Evolutionary conservation across 2,113 vertebrate species (phyloP).

Genomic region (Xiphophorus hellerii): DNA sequence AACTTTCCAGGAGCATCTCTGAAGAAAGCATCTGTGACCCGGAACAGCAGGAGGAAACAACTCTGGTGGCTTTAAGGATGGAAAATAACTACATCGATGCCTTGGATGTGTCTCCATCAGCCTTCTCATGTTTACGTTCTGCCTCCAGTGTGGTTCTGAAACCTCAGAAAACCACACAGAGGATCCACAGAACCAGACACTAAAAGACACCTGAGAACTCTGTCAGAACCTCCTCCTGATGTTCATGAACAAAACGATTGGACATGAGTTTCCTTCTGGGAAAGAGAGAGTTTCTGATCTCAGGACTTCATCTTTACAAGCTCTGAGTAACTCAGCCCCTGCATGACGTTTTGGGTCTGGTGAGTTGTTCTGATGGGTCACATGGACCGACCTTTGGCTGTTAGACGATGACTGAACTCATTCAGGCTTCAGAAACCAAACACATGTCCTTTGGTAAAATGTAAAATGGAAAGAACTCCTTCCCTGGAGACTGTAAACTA

Average conservation of each 20-base stretch:
- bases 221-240: neutral
- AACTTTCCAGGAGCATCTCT: constrained; percentile 80
- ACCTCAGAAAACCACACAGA: constrained; percentile 84
- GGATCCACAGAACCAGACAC: neutral
- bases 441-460: constrained; percentile 24
- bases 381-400: constrained; percentile 1
- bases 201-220: neutral
- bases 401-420: constrained; percentile 25
- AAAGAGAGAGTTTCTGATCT: constrained; percentile 1
- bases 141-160: constrained; percentile 90
- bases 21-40: constrained; percentile 87
- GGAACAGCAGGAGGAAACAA: constrained; percentile 78
- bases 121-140: constrained; percentile 91
- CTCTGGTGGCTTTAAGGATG: constrained; percentile 87
- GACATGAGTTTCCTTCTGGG: neutral
- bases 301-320: neutral
- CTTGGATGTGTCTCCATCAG: constrained; percentile 83
- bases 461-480: constrained; percentile 48
- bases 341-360: constrained; percentile 11
- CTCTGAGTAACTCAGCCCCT: neutral
- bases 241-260: neutral
- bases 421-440: constrained; percentile 36
- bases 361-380: constrained; percentile 3
- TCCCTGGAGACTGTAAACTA: constrained; percentile 31
- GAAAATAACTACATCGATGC: constrained; percentile 93